Conservation (phyloP, 2,113 vertebrate species). For the Datnioides undecimradiatus region DNA sequence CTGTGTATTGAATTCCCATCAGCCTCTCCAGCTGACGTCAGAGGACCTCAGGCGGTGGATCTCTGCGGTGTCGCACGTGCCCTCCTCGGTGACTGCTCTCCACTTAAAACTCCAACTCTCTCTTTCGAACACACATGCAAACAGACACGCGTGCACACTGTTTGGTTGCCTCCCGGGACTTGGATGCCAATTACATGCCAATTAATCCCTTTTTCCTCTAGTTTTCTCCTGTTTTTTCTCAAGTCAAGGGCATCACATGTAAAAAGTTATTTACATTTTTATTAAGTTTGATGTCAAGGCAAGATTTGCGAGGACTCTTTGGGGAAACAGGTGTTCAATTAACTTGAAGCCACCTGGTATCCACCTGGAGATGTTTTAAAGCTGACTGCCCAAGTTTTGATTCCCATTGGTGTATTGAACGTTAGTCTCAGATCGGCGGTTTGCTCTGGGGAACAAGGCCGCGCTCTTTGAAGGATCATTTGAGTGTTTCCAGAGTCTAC, state of each 20-base stretch:
- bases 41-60: slow-evolving; percentile 50
- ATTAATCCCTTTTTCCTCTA: not conserved
- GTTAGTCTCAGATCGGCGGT: slow-evolving; percentile 10
- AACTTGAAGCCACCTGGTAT: slow-evolving; percentile 38
- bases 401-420: not conserved
- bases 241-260: slow-evolving; percentile 2
- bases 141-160: not conserved
- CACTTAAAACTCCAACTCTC: slow-evolving; percentile 17
- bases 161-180: not conserved
- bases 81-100: slow-evolving; percentile 46
- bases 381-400: not conserved
- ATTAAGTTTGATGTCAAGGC: slow-evolving; percentile 19
- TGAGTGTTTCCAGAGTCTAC: not conserved
- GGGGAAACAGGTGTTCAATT: slow-evolving; percentile 61
- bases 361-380: slow-evolving; percentile 20
- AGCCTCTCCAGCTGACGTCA: slow-evolving; percentile 64
- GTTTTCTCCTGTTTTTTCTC: not conserved
- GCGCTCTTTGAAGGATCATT: not conserved
- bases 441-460: not conserved
- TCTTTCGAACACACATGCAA: not conserved
- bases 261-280: slow-evolving; percentile 30
- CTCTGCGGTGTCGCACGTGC: slow-evolving; percentile 52
- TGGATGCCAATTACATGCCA: slow-evolving; percentile 15
- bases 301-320: slow-evolving; percentile 11
- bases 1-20: slow-evolving; percentile 74